Base-by-base conservation (phyloP, 2,797 vertebrate genomes). In the Falco concolor region DNA sequence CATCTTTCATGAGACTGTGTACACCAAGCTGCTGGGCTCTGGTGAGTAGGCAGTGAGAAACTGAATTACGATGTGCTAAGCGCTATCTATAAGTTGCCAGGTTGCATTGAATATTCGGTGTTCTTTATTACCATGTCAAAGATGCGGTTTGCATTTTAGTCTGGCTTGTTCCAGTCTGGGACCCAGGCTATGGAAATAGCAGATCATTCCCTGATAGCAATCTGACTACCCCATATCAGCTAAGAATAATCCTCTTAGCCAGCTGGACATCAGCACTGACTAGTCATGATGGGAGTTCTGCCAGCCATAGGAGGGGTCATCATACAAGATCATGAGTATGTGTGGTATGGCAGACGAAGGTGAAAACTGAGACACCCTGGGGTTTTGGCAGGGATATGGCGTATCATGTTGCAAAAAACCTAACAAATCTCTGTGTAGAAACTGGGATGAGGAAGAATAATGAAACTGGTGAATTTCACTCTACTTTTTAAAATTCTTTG, bases 1-100 rank as follows among this genome's bases (percentile, higher is more conserved):
- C 95, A 99, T 99, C 98, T 99, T 99, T 98, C 99, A 99, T 2
- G 99, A 99, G 98, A 99, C 99, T 27, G 99, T 99, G 61, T 99
- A 99, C 97, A 99, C 99, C 88, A 99, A 99, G 89, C 98, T 99
- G 3, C 97, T 99, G 82, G 99, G 99, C 91, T 99, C 99, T 97
- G 99, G 99, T 99, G 97, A 98, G 98, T 98, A 93, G 84, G 82
- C 54, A 76, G 24, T 69, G 89, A 94, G 87, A 53, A 49, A 65
- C 60, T 36, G 49, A 60, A 42, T 84, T 52, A 36, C 57, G 42
- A 6, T 9, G 22, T 89, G 59, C 56, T 85, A 57, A 83, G 67
- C 3, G 1, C 45, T 74, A 22, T 80, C 57, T 90, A 9, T 77
- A 57, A 82, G 22, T 30, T 70, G 49, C 40, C 64, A 72, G 72